Evolutionary conservation across 2,888 invertebrate species (phyloP).

Genomic region (Corbicula japonica): DNA sequence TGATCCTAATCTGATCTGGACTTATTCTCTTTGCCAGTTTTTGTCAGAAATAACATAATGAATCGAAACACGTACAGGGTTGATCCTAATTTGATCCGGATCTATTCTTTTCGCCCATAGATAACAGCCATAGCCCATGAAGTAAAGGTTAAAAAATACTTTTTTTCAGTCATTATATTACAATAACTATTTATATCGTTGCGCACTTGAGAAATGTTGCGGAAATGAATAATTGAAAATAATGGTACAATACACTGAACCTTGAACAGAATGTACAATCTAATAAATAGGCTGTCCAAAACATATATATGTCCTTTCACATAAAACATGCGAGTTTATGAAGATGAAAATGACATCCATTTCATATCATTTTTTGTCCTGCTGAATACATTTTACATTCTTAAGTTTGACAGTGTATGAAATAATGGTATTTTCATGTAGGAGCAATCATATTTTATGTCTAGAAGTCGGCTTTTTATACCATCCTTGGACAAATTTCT

Average conservation of each 20-base stretch:
- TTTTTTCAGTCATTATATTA: too few relatives aligned
- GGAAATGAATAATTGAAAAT: constrained; percentile 5
- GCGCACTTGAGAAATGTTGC: too few relatives aligned
- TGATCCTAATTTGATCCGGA: too few relatives aligned
- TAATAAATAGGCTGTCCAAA: constrained; percentile 28
- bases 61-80: too few relatives aligned
- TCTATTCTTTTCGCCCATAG: too few relatives aligned
- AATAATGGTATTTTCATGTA: constrained; percentile 39
- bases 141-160: too few relatives aligned
- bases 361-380: constrained; percentile 22
- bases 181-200: neutral
- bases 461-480: constrained; percentile 14
- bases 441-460: constrained; percentile 23
- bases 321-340: constrained; percentile 20
- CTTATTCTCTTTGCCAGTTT: too few relatives aligned
- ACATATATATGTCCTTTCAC: constrained; percentile 3
- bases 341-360: constrained; percentile 18
- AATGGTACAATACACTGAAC: constrained; percentile 19
- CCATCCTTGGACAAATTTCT: constrained; percentile 21
- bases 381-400: constrained; percentile 7
- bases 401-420: constrained; percentile 22
- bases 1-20: too few relatives aligned
- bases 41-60: too few relatives aligned
- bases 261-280: constrained; percentile 4
- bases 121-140: too few relatives aligned